Evolutionary conservation across 2,888 invertebrate genomes (phyloP).

Genomic region (Drosophila helvetica): DNA sequence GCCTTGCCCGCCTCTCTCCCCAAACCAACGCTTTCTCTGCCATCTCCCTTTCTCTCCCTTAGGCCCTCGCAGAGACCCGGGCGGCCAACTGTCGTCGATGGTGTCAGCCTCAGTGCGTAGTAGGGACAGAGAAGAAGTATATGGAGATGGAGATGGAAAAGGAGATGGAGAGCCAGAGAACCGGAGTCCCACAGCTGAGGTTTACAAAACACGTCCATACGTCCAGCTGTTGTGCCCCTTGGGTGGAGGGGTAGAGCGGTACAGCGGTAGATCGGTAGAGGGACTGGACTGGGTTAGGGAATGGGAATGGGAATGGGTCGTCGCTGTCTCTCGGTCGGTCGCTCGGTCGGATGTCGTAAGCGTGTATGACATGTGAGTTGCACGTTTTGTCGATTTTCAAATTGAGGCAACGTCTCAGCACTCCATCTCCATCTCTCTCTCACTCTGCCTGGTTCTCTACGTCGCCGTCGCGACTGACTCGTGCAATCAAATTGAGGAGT

Average conservation of each 20-base stretch:
- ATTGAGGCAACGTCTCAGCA: slow-evolving; percentile 73
- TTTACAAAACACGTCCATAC: slow-evolving; percentile 47
- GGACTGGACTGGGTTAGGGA: slow-evolving; percentile 11
- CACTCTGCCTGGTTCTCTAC: slow-evolving; percentile 4
- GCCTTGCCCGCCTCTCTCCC: neutral
- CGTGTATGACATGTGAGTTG: slow-evolving; percentile 80
- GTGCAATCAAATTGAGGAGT: slow-evolving; percentile 75
- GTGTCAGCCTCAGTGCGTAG: too few relatives aligned
- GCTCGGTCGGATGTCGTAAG: slow-evolving; percentile 49
- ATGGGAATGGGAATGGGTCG: slow-evolving; percentile 4
- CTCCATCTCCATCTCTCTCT: slow-evolving; percentile 40
- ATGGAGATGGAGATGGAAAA: too few relatives aligned
- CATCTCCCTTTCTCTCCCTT: slow-evolving; percentile 6
- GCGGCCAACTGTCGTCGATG: slow-evolving; percentile 4
- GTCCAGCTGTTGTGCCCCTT: slow-evolving; percentile 54
- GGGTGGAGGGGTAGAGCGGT: slow-evolving; percentile 13
- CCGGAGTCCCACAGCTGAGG: slow-evolving; percentile 34
- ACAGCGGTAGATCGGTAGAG: too few relatives aligned
- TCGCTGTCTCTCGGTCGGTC: slow-evolving; percentile 45
- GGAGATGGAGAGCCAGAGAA: neutral
- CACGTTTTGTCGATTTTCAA: slow-evolving; percentile 80
- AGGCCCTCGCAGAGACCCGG: neutral
- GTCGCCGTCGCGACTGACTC: slow-evolving; percentile 55
- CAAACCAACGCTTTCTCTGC: neutral
- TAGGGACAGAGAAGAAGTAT: too few relatives aligned